Evolutionary conservation across 2,113 vertebrate genomes (phyloP).

Genomic region (Strix uralensis): DNA sequence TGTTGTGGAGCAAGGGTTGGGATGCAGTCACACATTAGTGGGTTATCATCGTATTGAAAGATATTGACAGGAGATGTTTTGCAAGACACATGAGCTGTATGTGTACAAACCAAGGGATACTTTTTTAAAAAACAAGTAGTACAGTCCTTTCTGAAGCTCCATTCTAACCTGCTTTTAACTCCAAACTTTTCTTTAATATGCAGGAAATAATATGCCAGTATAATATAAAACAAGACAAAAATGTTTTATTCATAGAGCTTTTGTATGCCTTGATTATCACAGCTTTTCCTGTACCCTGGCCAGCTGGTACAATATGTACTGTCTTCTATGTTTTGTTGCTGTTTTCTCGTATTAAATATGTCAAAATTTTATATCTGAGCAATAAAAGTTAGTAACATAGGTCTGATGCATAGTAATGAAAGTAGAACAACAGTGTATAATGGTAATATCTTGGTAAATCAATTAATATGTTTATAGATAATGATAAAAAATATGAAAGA

Average conservation of each 20-base stretch:
- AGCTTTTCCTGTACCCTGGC: neutral
- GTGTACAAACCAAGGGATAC: neutral
- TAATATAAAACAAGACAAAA: conserved; percentile 22
- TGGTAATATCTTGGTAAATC: conserved; percentile 36
- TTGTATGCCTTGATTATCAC: neutral
- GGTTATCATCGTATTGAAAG: neutral
- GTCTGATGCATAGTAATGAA: conserved; percentile 44
- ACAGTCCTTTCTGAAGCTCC: neutral
- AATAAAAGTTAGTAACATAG: conserved; percentile 41
- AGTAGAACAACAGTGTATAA: neutral
- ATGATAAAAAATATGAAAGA: conserved; percentile 26
- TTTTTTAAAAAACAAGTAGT: neutral
- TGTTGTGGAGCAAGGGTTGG: neutral
- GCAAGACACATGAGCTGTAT: neutral
- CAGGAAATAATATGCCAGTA: neutral
- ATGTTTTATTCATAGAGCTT: conserved; percentile 52
- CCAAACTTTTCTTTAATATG: conserved; percentile 6
- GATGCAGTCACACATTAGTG: neutral
- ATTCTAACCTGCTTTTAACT: neutral
- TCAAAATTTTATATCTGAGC: conserved; percentile 39
- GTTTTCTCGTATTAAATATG: conserved; percentile 47
- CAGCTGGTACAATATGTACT: conserved; percentile 15
- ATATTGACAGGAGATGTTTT: neutral
- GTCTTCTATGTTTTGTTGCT: conserved; percentile 36
- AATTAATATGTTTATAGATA: conserved; percentile 45